Conservation (phyloP, 2,797 vertebrate species). For the Cossypha caffra region DNA sequence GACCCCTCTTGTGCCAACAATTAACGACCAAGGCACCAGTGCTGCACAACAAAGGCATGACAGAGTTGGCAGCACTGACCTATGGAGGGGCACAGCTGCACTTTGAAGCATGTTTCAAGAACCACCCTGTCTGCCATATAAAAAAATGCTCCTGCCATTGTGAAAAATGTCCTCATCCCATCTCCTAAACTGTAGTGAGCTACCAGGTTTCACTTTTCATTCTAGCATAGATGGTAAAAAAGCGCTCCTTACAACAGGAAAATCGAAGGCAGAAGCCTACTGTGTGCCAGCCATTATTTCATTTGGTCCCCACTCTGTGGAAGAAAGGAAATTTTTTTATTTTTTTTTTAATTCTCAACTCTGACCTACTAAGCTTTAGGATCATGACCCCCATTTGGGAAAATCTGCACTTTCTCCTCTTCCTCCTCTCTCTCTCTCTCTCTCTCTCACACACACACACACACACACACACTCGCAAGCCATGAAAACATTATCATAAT, state of each 20-base stretch:
- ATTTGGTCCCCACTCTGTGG: background rate
- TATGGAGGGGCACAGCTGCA: background rate
- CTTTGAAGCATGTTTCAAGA: background rate
- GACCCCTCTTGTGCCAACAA: background rate
- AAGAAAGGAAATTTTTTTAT: constrained; percentile 25
- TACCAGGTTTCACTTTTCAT: background rate
- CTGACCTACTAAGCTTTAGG: constrained; percentile 1
- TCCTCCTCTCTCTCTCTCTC: background rate
- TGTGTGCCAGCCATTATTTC: background rate
- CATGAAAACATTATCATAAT: constrained; percentile 19
- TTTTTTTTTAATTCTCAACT: background rate
- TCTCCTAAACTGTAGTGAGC: background rate
- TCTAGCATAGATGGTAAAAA: background rate
- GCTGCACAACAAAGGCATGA: rapidly evolving
- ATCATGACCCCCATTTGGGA: constrained; percentile 9
- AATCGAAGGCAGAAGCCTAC: background rate
- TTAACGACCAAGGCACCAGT: background rate
- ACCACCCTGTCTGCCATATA: background rate
- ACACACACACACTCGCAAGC: rapidly evolving
- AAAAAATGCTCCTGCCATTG: background rate
- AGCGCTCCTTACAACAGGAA: background rate
- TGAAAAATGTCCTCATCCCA: background rate
- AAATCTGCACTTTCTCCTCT: constrained; percentile 2
- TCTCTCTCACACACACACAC: no score
- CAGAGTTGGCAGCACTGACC: background rate